Base-by-base conservation (phyloP, 2,888 invertebrate species). In the Acholoe squamosa region DNA sequence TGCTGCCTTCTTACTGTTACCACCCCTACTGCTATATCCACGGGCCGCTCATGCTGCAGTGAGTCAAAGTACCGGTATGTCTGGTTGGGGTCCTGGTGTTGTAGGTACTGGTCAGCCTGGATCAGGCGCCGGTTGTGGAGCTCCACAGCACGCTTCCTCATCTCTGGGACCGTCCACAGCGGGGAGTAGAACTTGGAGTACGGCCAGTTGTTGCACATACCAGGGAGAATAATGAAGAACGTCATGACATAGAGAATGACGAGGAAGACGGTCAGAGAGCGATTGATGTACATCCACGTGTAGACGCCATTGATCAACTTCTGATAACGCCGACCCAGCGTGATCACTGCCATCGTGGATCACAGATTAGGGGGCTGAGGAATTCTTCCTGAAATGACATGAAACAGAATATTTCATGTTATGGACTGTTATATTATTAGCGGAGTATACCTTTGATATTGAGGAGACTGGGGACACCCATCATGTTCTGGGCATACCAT, bases 121-220 rank as follows among this genome's bases (percentile, higher is more conserved):
- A 54, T 51, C 19, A 90, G 67, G 16, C 89, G 84, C 19, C 56
- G 71, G 31, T 76, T 89, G 56, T 90, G 88, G 0, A 89, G 54
- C 19, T 88, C 76, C 0, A 51, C 71, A 3, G 90, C 90, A 14
- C 80, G 33, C 14, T 52, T 89, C 19, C 25, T 33, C 89, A 89
- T 76, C 67, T 76, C 67, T 0, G 43, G 43, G 5, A 52, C 16
- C 34, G 89, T 43, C 89, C 89, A 89, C 14, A 67, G 34, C 22
- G 88, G 54, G n/a, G 89, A 67, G 25, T 54, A 89, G 61, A 89
- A 89, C 19, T 28, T 71, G 19, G 91, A 91, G 76, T 86, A 91
- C 3, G 89, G 56, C 91, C 56, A 89, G 31, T 91, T 84, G 16
- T 54, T 51, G 54, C 91, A 91, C 43, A 86, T 52, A 5, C 77